These are phyloP conservation scores for Cirrhinus molitorella DNA, from an alignment of 2,797 vertebrate genomes.

Conservation along the genomic window DNA sequence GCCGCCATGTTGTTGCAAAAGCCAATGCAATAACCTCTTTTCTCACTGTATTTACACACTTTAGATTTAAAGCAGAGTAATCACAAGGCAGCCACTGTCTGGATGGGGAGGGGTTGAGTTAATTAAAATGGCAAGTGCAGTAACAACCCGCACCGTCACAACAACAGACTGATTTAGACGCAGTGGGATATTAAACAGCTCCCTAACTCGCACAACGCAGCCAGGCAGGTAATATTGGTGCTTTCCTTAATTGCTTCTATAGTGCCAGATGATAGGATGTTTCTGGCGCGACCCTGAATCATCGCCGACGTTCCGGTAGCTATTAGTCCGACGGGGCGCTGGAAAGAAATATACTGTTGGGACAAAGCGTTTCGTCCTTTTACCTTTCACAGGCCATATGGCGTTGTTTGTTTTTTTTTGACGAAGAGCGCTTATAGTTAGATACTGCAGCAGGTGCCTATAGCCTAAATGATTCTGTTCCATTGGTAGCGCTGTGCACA, in stretches of 20 bases:
- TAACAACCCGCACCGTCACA: constrained; percentile 81
- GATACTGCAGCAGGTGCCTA: constrained; percentile 65
- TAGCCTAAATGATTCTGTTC: constrained; percentile 63
- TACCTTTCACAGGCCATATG: constrained; percentile 59
- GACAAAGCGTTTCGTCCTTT: constrained; percentile 59
- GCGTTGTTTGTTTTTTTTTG: constrained; percentile 54
- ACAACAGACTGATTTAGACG: constrained; percentile 76
- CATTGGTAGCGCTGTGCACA: constrained; percentile 70
- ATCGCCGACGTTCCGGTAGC: constrained; percentile 63
- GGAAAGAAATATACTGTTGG: constrained; percentile 55
- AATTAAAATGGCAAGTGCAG: constrained; percentile 81
- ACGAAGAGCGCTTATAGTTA: constrained; percentile 50
- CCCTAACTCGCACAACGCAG: constrained; percentile 70
- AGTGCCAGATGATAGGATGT: constrained; percentile 52
- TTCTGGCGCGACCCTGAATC: constrained; percentile 59
- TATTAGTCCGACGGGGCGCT: constrained; percentile 63
- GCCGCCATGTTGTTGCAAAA: constrained; percentile 31
- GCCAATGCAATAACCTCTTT: constrained; percentile 36
- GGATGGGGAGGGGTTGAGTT: constrained; percentile 75
- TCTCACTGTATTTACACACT: constrained; percentile 38
- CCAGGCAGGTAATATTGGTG: constrained; percentile 66
- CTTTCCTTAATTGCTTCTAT: constrained; percentile 64
- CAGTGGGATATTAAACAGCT: constrained; percentile 78
- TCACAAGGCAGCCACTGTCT: constrained; percentile 74
- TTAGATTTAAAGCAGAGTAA: constrained; percentile 65